These are phyloP conservation scores for Pycnomerus fuliginosus DNA, from an alignment of 2,888 invertebrate genomes.

Conservation along the genomic window DNA sequence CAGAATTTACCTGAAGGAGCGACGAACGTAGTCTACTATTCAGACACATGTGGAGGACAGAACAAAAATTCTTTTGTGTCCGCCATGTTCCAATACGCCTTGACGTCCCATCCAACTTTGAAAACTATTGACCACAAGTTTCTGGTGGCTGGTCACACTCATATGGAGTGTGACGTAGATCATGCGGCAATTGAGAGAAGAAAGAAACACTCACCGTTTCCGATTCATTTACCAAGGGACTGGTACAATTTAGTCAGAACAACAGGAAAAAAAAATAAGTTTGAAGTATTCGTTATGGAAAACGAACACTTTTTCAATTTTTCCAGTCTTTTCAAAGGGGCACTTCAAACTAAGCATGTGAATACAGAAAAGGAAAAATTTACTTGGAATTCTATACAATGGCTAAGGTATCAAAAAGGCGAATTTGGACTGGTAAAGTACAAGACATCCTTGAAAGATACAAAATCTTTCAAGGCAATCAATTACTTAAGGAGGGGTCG, in stretches of 20 bases:
- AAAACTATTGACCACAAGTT: slow-evolving; percentile 12
- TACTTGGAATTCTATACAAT: neutral
- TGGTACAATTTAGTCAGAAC: slow-evolving; percentile 3
- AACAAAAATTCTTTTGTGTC: slow-evolving; percentile 26
- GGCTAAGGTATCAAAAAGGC: neutral
- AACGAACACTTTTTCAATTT: neutral
- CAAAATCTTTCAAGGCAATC: neutral
- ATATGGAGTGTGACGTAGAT: slow-evolving; percentile 15
- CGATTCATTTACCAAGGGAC: neutral
- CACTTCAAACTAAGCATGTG: neutral
- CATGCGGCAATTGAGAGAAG: slow-evolving; percentile 8
- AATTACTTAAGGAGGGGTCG: neutral
- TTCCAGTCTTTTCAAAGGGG: neutral
- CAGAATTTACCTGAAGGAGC: slow-evolving; percentile 8
- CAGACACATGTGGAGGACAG: slow-evolving; percentile 37
- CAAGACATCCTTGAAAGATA: neutral
- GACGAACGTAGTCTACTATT: slow-evolving; percentile 31
- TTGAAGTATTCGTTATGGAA: neutral
- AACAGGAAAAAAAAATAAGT: neutral
- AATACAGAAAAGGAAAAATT: neutral
- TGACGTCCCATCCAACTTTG: neutral
- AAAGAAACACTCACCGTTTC: slow-evolving; percentile 1
- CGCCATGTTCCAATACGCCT: neutral
- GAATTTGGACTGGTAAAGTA: neutral
- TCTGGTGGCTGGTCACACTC: slow-evolving; percentile 14